A percentile compares a stretch with the other conserved stretches of the same genome.
These are phyloP conservation scores for Drosophila setifemur DNA, from an alignment of 1,140 invertebrate genomes.

Conservation along the genomic window DNA sequence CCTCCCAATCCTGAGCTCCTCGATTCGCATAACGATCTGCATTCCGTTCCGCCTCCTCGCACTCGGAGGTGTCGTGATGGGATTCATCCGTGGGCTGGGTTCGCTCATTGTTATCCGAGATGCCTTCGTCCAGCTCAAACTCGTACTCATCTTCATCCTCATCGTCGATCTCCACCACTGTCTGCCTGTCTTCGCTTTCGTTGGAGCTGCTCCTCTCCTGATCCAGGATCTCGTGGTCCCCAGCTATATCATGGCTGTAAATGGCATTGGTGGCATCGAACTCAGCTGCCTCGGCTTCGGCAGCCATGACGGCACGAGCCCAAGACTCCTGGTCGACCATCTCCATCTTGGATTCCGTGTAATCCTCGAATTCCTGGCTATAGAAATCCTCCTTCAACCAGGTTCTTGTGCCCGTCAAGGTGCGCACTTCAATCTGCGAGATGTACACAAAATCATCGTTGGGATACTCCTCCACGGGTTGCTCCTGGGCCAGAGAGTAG, in stretches of 20 bases:
- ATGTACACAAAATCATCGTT: slow-evolving; percentile 74
- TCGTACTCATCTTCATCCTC: slow-evolving; percentile 67
- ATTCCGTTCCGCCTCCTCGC: slow-evolving; percentile 77
- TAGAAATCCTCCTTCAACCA: slow-evolving; percentile 77
- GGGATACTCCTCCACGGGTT: slow-evolving; percentile 74
- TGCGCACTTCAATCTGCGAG: slow-evolving; percentile 69
- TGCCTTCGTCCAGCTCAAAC: slow-evolving; percentile 75
- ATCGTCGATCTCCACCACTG: slow-evolving; percentile 77
- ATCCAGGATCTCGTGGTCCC: slow-evolving; percentile 30
- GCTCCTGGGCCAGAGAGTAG: slow-evolving; percentile 73
- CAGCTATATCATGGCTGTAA: slow-evolving; percentile 50
- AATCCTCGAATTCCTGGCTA: slow-evolving; percentile 16
- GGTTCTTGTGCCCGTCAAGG: slow-evolving; percentile 62
- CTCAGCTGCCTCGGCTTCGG: slow-evolving; percentile 60
- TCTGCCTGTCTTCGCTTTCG: slow-evolving; percentile 78
- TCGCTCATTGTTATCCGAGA: slow-evolving; percentile 75
- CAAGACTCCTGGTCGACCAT: slow-evolving; percentile 31
- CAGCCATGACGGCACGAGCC: slow-evolving; percentile 47
- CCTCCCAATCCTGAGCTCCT: slow-evolving; percentile 71
- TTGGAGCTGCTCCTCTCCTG: slow-evolving; percentile 46
- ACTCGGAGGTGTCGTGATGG: slow-evolving; percentile 77
- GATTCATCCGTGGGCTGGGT: slow-evolving; percentile 77
- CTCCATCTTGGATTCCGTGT: not conserved
- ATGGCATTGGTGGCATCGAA: slow-evolving; percentile 67
- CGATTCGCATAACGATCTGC: slow-evolving; percentile 72